phyloP scores from a whole-genome alignment of 2,888 invertebrate genomes.

The Standfussiana lucernea region DNA sequence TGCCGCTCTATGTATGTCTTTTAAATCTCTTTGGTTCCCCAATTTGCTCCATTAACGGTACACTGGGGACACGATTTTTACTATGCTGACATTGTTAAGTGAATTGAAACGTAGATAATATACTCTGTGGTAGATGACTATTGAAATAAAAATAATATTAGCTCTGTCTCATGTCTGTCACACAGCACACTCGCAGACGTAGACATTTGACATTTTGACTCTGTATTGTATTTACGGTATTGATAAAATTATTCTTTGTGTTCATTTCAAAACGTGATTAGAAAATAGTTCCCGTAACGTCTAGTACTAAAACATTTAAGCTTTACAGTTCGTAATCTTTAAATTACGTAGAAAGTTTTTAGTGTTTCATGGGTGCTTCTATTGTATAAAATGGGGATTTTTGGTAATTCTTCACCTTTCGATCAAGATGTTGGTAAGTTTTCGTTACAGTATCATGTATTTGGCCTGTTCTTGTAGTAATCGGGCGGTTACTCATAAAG shows the following conservation, averaged over 20 bases:
- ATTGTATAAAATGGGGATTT: slow-evolving; percentile 59
- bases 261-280: neutral
- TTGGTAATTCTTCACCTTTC: slow-evolving; percentile 65
- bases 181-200: no score
- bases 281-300: neutral
- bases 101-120: no score
- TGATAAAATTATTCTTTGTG: slow-evolving; percentile 31
- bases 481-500: neutral
- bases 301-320: neutral
- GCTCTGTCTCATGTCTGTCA: no score
- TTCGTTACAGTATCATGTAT: neutral
- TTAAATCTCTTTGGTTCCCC: no score
- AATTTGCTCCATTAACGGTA: no score
- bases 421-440: slow-evolving; percentile 69
- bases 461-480: neutral
- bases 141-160: no score
- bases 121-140: no score
- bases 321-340: neutral
- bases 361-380: slow-evolving; percentile 35
- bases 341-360: slow-evolving; percentile 12
- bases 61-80: no score
- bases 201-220: neutral
- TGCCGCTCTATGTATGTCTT: no score
- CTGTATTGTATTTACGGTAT: neutral
- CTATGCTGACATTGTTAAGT: no score